A percentile compares a stretch with the other conserved stretches of the same genome.
Evolutionary conservation across 2,113 vertebrate species (phyloP).

Genomic region (Tragelaphus buxtoni): DNA sequence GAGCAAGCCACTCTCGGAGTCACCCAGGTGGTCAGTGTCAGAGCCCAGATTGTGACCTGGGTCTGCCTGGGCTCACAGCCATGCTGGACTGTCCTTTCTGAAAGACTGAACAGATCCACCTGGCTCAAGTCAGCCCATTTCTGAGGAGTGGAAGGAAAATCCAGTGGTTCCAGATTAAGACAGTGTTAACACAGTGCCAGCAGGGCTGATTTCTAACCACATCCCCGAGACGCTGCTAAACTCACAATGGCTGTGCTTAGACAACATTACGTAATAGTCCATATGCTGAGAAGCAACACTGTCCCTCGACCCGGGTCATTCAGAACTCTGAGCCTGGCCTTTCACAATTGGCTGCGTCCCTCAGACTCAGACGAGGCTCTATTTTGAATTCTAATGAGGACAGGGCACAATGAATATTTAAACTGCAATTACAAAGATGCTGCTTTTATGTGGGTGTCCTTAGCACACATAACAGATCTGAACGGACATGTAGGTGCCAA

Average conservation of each 20-base stretch:
- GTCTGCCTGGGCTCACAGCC: neutral
- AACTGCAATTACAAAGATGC: constrained; percentile 38
- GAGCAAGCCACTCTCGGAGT: neutral
- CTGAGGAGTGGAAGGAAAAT: neutral
- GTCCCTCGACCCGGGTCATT: constrained; percentile 30
- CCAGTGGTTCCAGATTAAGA: neutral
- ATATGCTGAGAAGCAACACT: constrained; percentile 15
- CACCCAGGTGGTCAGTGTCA: neutral
- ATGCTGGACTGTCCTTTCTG: accelerated
- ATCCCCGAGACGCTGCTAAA: neutral
- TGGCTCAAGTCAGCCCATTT: neutral
- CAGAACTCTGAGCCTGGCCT: constrained; percentile 49
- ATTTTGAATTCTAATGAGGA: constrained; percentile 66
- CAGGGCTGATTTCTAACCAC: neutral
- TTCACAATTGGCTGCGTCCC: constrained; percentile 52
- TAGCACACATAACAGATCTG: constrained; percentile 38
- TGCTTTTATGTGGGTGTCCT: neutral
- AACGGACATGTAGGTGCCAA: neutral
- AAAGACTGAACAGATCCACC: neutral
- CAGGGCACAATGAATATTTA: constrained; percentile 46
- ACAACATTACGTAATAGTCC: constrained; percentile 54
- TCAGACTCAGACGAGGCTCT: constrained; percentile 66
- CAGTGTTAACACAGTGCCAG: neutral
- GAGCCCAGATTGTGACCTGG: neutral
- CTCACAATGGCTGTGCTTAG: neutral